These are phyloP conservation scores for Pseudorhiza aurosa DNA, from an alignment of 30 jellyfish, hydroid and myxozoan species.

Conservation along the genomic window DNA sequence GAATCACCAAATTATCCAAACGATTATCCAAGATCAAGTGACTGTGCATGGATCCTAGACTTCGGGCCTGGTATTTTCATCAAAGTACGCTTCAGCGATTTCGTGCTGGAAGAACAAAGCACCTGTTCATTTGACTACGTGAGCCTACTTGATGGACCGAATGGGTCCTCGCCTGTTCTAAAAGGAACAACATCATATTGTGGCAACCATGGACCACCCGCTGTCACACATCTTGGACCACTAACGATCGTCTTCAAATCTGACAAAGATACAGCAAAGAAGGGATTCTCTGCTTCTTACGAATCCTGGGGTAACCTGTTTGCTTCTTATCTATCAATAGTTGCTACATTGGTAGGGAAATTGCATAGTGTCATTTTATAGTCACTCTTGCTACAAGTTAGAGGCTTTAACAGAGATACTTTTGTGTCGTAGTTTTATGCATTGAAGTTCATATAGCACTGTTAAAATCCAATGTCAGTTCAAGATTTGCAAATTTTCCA, in stretches of 20 bases:
- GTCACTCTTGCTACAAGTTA: too few relatives aligned
- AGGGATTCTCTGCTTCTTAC: slow-evolving; percentile 75
- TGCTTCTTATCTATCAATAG: too few relatives aligned
- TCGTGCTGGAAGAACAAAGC: slow-evolving; percentile 68
- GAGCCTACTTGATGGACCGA: slow-evolving; percentile 68
- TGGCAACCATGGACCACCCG: slow-evolving; percentile 73
- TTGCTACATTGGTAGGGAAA: too few relatives aligned
- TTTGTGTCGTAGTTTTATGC: too few relatives aligned
- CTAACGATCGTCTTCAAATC: slow-evolving; percentile 67
- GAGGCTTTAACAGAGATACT: too few relatives aligned
- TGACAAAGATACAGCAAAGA: slow-evolving; percentile 84
- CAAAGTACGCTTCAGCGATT: slow-evolving; percentile 47
- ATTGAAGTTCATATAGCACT: too few relatives aligned
- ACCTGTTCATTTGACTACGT: slow-evolving; percentile 90
- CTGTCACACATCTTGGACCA: slow-evolving; percentile 68
- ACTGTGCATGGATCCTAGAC: slow-evolving; percentile 81
- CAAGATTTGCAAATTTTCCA: too few relatives aligned
- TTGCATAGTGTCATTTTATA: too few relatives aligned
- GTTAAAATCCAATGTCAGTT: too few relatives aligned
- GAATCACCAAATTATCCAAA: slow-evolving; percentile 87
- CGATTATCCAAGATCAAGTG: slow-evolving; percentile 72
- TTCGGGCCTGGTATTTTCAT: slow-evolving; percentile 85
- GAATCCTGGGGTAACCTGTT: slow-evolving; percentile 75
- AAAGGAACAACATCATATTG: slow-evolving; percentile 65
- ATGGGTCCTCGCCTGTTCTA: slow-evolving; percentile 44